Conservation (phyloP, 2,113 vertebrate genomes). For the Chiloscyllium plagiosum region DNA sequence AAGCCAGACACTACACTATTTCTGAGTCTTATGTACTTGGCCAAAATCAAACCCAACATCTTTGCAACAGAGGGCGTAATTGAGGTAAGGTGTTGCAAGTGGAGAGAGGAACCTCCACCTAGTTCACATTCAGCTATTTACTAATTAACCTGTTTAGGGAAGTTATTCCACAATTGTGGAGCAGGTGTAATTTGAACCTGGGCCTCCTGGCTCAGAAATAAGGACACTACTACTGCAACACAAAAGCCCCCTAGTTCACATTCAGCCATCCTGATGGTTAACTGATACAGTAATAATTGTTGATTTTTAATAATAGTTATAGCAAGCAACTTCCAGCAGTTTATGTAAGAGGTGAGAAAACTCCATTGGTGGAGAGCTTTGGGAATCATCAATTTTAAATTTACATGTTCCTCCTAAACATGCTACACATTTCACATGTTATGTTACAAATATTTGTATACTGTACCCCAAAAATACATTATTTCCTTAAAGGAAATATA, state of each 20-base stretch:
- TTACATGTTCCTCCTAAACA: background rate
- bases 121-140: background rate
- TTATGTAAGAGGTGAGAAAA: background rate
- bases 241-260: background rate
- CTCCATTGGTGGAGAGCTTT: background rate
- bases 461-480: background rate
- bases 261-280: background rate
- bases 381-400: background rate
- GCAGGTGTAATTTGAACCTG: no score
- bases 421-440: background rate
- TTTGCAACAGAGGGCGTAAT: conserved; percentile 96
- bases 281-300: background rate
- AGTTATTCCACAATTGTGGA: no score
- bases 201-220: no score
- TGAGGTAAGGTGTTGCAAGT: conserved; percentile 63
- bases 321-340: background rate
- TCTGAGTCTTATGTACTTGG: conserved; percentile 93
- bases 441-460: background rate
- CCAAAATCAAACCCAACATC: conserved; percentile 97
- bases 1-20: conserved; percentile 87
- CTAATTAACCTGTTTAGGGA: no score
- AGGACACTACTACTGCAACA: no score
- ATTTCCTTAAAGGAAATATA: background rate
- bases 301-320: background rate
- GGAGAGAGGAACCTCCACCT: background rate